Conservation (phyloP, 1,140 invertebrate species). For the Melitaea cinxia region DNA sequence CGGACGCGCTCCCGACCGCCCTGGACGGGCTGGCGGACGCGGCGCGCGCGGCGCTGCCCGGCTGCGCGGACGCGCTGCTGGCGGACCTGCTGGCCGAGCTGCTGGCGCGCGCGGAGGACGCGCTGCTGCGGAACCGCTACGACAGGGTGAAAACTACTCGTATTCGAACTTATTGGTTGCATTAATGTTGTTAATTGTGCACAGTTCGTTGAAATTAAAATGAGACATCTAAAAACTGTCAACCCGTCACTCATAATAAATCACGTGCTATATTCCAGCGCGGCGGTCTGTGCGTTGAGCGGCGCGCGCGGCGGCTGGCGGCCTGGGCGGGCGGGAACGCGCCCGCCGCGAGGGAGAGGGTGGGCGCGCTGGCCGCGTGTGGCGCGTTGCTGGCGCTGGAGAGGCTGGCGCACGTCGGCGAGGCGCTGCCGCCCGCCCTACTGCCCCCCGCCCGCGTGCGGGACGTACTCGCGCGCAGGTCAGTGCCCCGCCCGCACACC, state of each 20-base stretch:
- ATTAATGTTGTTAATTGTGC: too few species aligned
- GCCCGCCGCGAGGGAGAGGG: constrained; percentile 96
- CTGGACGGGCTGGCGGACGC: constrained; percentile 53
- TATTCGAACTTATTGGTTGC: too few species aligned
- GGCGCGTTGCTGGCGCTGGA: constrained; percentile 96
- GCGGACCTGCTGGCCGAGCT: constrained; percentile 58
- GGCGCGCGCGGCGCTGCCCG: constrained; percentile 40
- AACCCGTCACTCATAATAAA: too few species aligned
- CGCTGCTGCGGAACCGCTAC: constrained; percentile 50
- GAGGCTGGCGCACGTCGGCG: constrained; percentile 84
- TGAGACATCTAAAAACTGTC: too few species aligned
- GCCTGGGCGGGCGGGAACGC: constrained; percentile 95
- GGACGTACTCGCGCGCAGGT: constrained; percentile 55
- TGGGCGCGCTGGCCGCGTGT: constrained; percentile 83
- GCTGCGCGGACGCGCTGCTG: constrained; percentile 81
- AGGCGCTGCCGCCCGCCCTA: constrained; percentile 85
- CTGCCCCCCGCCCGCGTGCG: constrained; percentile 33
- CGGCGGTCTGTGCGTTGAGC: constrained; percentile 92
- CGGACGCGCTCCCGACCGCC: constrained; percentile 53
- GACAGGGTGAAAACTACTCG: too few species aligned
- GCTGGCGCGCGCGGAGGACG: constrained; percentile 44
- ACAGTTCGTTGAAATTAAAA: too few species aligned
- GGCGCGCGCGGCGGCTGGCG: constrained; percentile 94
- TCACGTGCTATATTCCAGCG: too few species aligned
- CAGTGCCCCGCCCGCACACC: background rate